A percentile compares a stretch with the other conserved stretches of the same genome.
These are phyloP conservation scores for Camponotus fellah DNA, from an alignment of 2,888 invertebrate species.

Conservation along the genomic window DNA sequence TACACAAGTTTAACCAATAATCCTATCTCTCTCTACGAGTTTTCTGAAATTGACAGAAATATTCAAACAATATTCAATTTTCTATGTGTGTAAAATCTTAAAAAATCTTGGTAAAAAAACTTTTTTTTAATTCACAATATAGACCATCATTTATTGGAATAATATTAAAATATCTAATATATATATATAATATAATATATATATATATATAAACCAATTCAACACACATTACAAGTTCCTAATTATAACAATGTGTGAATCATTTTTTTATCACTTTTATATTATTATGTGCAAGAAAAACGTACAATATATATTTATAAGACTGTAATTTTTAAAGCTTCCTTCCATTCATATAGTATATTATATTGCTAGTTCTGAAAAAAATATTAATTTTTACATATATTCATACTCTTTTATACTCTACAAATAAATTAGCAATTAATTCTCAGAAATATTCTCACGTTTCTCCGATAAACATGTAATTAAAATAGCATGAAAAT, in stretches of 20 bases:
- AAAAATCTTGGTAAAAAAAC: not conserved
- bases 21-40: not conserved
- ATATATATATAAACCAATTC: conserved; percentile 8
- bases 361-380: conserved; percentile 1
- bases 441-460: conserved; percentile 11
- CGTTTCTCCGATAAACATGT: not conserved
- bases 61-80: conserved; percentile 7
- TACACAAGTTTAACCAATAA: not conserved
- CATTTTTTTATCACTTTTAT: conserved; percentile 9
- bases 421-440: not conserved
- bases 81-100: not conserved
- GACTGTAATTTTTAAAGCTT: conserved; percentile 4
- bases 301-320: conserved; percentile 33
- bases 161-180: not conserved
- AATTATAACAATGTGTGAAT: conserved; percentile 9
- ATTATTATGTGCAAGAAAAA: not conserved
- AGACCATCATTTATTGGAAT: not conserved
- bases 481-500: not conserved
- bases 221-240: not conserved
- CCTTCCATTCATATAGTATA: not conserved
- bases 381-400: conserved; percentile 16
- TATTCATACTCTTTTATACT: conserved; percentile 37
- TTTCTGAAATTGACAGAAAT: not conserved
- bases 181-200: not conserved
- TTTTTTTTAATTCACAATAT: not conserved